Base-by-base conservation (phyloP, 2,888 invertebrate species). In the Bedellia somnulentella region DNA sequence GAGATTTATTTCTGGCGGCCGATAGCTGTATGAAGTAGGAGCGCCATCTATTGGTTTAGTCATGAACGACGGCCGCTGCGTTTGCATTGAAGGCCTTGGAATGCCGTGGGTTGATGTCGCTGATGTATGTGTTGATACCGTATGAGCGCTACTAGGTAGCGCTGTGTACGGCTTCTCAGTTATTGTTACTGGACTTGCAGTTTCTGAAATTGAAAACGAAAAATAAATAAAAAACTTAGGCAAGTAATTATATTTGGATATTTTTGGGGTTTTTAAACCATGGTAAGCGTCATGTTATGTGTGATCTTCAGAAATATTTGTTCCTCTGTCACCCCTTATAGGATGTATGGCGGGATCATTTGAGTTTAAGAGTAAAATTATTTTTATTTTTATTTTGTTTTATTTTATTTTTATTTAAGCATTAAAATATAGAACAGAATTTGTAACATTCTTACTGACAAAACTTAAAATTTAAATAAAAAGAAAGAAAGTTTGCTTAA, bases 21-120 rank as follows among this genome's bases (percentile, higher is more conserved):
- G 50, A 43, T 71, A 70, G 46, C 59, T 61, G 42, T 71, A 61
- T 26, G 66, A 57, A 32, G 61, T 43, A 12, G 67, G 57, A 4
- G 59, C 67, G 71, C 71, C 73, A 68, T 71, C 76, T 75, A 75
- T 71, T 28, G 77, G 77, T 45, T 67, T 73, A 6, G 70, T 73
- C 66, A 70, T 73, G 50, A 76, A 75, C 49, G 73, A 77, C 43
- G 75, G 77, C 40, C 76, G 48, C 37, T 63, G 68, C 2, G 73
- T 75, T 50, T 76, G 71, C 38, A 49, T 49, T 43, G 49, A 57
- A 6, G 64, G 63, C 46, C 64, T 52, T 32, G 59, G 44, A 16
- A 54, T 54, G 23, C 57, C 59, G 45, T 63, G 59, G 33, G 63
- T 58, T 2, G 67, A 51, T 15, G 55, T 48, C 32, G 60, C 58